Evolutionary conservation across 2,797 vertebrate species (phyloP).

Genomic region (Malacoraja senta): DNA sequence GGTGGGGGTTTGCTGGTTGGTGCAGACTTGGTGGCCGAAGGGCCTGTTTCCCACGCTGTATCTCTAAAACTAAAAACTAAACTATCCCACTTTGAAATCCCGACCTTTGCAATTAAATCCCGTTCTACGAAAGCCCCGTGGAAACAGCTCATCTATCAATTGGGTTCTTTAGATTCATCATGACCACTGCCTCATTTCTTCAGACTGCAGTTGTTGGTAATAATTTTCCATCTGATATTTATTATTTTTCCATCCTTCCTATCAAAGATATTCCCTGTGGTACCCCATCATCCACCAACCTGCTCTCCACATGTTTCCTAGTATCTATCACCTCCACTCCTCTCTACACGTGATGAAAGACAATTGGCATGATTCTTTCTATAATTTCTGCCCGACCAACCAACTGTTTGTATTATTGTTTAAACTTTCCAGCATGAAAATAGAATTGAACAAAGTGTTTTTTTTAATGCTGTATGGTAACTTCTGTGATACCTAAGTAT

Average conservation of each 20-base stretch:
- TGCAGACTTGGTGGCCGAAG: no score
- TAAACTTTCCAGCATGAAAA: neutral
- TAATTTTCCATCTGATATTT: neutral
- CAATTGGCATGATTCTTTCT: neutral
- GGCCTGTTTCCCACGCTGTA: no score
- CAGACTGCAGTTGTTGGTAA: neutral
- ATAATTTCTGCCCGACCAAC: neutral
- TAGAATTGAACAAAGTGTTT: no score
- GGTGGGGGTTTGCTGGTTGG: no score
- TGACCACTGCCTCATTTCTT: neutral
- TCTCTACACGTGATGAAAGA: neutral
- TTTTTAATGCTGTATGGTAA: no score
- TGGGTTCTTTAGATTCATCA: neutral
- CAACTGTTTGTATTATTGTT: neutral
- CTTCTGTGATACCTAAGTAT: neutral
- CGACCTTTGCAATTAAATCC: neutral
- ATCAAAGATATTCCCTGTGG: neutral
- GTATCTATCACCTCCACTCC: neutral
- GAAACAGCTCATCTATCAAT: neutral
- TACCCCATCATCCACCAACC: no score
- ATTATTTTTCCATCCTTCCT: neutral
- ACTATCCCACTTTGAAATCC: neutral
- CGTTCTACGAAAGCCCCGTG: neutral
- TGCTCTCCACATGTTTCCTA: neutral
- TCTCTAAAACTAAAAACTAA: no score